Base-by-base conservation (phyloP, 2,113 vertebrate species). In the Amia ocellicauda region DNA sequence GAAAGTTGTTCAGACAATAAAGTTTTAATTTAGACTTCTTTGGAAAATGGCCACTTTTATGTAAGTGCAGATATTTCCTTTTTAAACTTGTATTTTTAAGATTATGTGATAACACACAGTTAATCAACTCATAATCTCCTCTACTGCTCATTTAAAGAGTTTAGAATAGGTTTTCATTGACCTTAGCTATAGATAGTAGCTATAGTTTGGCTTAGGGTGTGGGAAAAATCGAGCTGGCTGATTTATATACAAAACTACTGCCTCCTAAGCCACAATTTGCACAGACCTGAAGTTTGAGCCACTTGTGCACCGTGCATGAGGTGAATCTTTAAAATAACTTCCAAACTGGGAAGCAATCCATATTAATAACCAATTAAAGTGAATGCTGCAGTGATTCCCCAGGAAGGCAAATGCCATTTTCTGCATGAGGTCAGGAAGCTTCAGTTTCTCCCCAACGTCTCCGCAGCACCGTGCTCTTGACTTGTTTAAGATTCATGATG, bases 181-280 rank as follows among this genome's bases (percentile, higher is more conserved):
- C 42, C 55, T 53, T 54, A 23, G 22, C 24, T 22, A 20, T 14
- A 17, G 36, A 24, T 41, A 19, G 17, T 42, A 19, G 54, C n/a
- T 57, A 47, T 28, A 11, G 17, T 55, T 23, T 58, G 50, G 49
- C 54, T 31, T 41, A n/a, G 17, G 52, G 47, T 65, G 31, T n/a
- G 19, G 43, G 19, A 60, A 61, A 41, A 40, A 52, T 17, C 27
- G 49, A 52, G 22, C 31, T n/a, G 28, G 1, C 69, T 62, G 42
- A 58, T 47, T 50, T 64, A 58, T 58, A 42, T 24, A 27, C 27
- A 58, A 20, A 64, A 58, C 23, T 7, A 27, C n/a, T n/a, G n/a
- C 43, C 57, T 77, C 62, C 75, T 60, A 56, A 67, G 62, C 72
- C 58, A 73, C 72, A 71, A 71, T 76, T 74, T 70, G 69, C 59